Percentiles rank a stretch among this genome's conserved stretches.
Evolutionary conservation across 35 echinoderm and acorn worm species (phyloP).

Genomic region (Antedon bifida): DNA sequence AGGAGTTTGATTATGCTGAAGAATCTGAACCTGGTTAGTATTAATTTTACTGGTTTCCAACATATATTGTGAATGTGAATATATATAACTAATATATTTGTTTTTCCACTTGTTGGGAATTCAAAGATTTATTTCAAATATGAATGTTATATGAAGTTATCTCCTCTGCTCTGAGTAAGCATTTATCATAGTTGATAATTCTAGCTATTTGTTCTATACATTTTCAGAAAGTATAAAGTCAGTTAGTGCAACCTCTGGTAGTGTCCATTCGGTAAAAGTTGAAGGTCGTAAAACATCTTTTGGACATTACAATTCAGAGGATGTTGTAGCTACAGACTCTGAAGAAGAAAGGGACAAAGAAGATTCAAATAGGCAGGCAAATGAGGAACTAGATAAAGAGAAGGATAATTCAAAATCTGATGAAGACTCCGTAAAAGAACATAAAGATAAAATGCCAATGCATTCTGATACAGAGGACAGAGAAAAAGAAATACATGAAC

Average conservation of each 20-base stretch:
- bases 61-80: too few relatives aligned
- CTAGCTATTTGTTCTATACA: too few relatives aligned
- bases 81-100: too few relatives aligned
- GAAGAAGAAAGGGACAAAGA: neutral
- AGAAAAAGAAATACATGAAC: neutral
- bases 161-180: too few relatives aligned
- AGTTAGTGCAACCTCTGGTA: neutral
- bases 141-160: too few relatives aligned
- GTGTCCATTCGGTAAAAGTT: neutral
- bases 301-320: neutral
- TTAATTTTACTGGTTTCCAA: neutral
- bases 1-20: neutral
- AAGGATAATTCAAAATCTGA: neutral
- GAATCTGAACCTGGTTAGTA: neutral
- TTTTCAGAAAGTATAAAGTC: neutral
- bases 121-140: too few relatives aligned
- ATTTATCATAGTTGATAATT: too few relatives aligned
- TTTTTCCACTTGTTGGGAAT: too few relatives aligned
- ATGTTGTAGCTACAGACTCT: neutral
- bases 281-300: neutral
- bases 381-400: too few relatives aligned
- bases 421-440: neutral
- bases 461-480: neutral
- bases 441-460: neutral
- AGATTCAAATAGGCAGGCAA: neutral